phyloP scores from a whole-genome alignment of 2,888 invertebrate species.

The Cryptocephalus primarius region DNA sequence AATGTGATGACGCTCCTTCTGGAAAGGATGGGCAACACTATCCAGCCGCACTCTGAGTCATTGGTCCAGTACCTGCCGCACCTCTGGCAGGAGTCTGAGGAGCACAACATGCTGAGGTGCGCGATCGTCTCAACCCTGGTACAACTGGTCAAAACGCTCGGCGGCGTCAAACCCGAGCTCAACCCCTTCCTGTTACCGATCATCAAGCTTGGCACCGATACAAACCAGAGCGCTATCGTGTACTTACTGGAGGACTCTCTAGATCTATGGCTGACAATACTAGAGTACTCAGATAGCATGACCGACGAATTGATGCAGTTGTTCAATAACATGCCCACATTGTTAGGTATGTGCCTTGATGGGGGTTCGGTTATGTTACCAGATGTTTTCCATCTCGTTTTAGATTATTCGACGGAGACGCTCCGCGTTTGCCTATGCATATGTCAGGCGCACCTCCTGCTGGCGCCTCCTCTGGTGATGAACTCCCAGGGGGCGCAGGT shows the following conservation, averaged over 20 bases:
- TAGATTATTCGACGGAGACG: slow-evolving; percentile 75
- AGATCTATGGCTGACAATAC: slow-evolving; percentile 76
- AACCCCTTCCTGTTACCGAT: slow-evolving; percentile 56
- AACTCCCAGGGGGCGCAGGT: slow-evolving; percentile 59
- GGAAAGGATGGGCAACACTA: slow-evolving; percentile 70
- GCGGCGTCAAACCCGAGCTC: slow-evolving; percentile 38
- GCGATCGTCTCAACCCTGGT: slow-evolving; percentile 81
- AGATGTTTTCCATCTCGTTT: slow-evolving; percentile 15
- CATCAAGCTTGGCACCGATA: slow-evolving; percentile 65
- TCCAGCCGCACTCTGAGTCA: slow-evolving; percentile 57
- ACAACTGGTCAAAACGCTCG: slow-evolving; percentile 68
- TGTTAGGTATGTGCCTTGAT: slow-evolving; percentile 47
- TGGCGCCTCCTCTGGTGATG: slow-evolving; percentile 70
- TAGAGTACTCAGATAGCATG: slow-evolving; percentile 62
- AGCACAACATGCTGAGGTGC: slow-evolving; percentile 82
- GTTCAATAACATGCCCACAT: slow-evolving; percentile 60
- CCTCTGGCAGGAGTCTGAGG: slow-evolving; percentile 79
- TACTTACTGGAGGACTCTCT: slow-evolving; percentile 88
- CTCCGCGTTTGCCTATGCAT: slow-evolving; percentile 68
- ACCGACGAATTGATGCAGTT: slow-evolving; percentile 59
- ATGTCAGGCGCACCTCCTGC: slow-evolving; percentile 69
- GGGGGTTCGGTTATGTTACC: slow-evolving; percentile 5
- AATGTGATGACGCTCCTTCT: slow-evolving; percentile 83
- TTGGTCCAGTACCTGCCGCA: slow-evolving; percentile 75
- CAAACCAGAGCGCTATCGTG: slow-evolving; percentile 69